phyloP scores from a whole-genome alignment of 2,888 invertebrate genomes.

The Cephus pygmeus region DNA sequence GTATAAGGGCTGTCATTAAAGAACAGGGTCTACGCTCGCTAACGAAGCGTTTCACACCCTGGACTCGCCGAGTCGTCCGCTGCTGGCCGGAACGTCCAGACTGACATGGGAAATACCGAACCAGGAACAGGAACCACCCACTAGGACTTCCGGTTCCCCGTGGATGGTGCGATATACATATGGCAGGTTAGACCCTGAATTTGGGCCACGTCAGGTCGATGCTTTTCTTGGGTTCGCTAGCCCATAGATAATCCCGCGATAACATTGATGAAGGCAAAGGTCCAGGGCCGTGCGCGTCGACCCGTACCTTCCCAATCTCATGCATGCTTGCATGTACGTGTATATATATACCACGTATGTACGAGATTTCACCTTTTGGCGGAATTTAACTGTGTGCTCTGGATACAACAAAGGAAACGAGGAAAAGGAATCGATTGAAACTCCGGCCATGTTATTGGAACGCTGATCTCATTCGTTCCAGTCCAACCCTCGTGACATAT shows the following conservation, averaged over 20 bases:
- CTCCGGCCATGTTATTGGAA: neutral
- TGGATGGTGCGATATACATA: neutral
- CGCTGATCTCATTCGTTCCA: neutral
- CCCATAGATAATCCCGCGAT: slow-evolving; percentile 46
- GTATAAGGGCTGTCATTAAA: neutral
- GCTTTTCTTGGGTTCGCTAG: slow-evolving; percentile 22
- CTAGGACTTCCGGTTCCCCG: neutral
- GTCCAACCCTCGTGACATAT: slow-evolving; percentile 49
- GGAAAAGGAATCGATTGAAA: neutral
- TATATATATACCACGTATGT: too few relatives aligned
- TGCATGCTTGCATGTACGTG: neutral
- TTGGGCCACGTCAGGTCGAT: neutral
- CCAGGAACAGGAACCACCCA: neutral
- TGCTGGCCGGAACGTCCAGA: slow-evolving; percentile 7
- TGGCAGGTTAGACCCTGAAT: neutral
- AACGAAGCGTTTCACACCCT: neutral
- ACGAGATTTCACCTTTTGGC: neutral
- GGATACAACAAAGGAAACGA: neutral
- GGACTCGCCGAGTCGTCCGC: neutral
- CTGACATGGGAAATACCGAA: slow-evolving; percentile 13
- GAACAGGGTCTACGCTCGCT: neutral
- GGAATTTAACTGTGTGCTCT: neutral
- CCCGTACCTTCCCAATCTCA: slow-evolving; percentile 21
- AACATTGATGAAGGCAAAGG: slow-evolving; percentile 50
- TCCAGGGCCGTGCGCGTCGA: slow-evolving; percentile 29